These are phyloP conservation scores for Tetranychus piercei DNA, from an alignment of 2,888 invertebrate genomes.

Conservation along the genomic window DNA sequence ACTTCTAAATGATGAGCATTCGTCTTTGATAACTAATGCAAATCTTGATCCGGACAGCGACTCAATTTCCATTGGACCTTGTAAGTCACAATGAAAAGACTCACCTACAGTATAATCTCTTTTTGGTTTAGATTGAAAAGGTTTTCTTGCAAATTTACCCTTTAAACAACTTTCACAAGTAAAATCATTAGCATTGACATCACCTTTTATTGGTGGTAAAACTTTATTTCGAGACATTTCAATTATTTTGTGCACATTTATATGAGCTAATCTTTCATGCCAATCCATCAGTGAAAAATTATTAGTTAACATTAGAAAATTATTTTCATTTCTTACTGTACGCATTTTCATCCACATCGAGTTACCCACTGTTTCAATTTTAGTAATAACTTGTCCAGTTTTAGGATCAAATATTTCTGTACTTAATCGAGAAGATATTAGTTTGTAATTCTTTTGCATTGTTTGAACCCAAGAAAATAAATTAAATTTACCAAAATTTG, in stretches of 20 bases:
- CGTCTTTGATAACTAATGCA: slow-evolving; percentile 11
- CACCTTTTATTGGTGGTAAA: slow-evolving; percentile 10
- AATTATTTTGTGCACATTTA: slow-evolving; percentile 25
- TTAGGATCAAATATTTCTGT: too few species aligned
- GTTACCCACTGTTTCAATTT: too few species aligned
- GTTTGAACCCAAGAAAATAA: too few species aligned
- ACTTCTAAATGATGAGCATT: neutral
- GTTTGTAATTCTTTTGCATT: too few species aligned
- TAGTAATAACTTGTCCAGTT: too few species aligned
- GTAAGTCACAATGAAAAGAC: slow-evolving; percentile 4
- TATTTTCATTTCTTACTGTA: too few species aligned
- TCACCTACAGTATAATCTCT: slow-evolving; percentile 19
- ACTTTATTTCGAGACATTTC: slow-evolving; percentile 23
- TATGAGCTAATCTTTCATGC: slow-evolving; percentile 28
- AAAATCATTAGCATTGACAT: neutral
- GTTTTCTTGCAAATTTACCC: neutral
- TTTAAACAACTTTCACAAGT: neutral
- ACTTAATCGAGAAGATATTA: too few species aligned
- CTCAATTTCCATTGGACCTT: slow-evolving; percentile 13
- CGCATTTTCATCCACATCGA: too few species aligned
- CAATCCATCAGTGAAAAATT: slow-evolving; percentile 18
- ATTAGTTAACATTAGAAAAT: too few species aligned
- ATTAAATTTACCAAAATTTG: too few species aligned
- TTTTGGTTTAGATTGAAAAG: neutral
- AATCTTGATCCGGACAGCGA: neutral